Evolutionary conservation across 1,140 invertebrate genomes (phyloP), one percentile per base, ranked within the genome.

Genomic region (Eumeta japonica): DNA sequence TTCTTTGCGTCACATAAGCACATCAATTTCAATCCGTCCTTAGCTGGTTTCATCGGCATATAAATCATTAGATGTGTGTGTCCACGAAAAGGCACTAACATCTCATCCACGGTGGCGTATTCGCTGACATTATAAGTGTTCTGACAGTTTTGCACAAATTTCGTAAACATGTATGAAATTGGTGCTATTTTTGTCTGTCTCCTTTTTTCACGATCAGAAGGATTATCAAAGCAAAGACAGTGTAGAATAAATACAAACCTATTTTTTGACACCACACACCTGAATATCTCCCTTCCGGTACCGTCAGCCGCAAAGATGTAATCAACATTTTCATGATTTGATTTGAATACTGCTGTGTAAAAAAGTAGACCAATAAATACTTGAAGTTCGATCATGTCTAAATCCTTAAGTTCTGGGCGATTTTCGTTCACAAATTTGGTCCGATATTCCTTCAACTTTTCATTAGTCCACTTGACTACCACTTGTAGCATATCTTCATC

Each of bases 201-300:
- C n/a, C n/a, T n/a, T n/a, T n/a, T n/a, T n/a, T n/a, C n/a, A n/a
- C n/a, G n/a, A n/a, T n/a, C 20, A 10, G 19, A 15, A 28, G 28
- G 10, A 32, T 39, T 34, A 17, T 47, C 30, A 44, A 47, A 41
- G 35, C 45, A 35, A 40, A 48, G 12, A 32, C 17, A 17, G 33
- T 12, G 15, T 32, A 43, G 3, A 28, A n/a, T n/a, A n/a, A 37
- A 37, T 31, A 43, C 16, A 42, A 52, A 52, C 29, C 50, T 47
- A 14, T 46, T 41, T 35, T 37, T 39, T 31, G 40, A 33, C 47
- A 46, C 46, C 10, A 38, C 37, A 20, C 44, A 46, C 12, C 44
- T 30, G 36, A 49, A 49, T 28, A 49, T 49, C 27, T 49, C 43
- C 28, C 47, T 17, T 13, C 47, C 43, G 19, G 40, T 46, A 14